These are phyloP conservation scores for Netelia inedita DNA, from an alignment of 2,888 invertebrate species.

Conservation along the genomic window DNA sequence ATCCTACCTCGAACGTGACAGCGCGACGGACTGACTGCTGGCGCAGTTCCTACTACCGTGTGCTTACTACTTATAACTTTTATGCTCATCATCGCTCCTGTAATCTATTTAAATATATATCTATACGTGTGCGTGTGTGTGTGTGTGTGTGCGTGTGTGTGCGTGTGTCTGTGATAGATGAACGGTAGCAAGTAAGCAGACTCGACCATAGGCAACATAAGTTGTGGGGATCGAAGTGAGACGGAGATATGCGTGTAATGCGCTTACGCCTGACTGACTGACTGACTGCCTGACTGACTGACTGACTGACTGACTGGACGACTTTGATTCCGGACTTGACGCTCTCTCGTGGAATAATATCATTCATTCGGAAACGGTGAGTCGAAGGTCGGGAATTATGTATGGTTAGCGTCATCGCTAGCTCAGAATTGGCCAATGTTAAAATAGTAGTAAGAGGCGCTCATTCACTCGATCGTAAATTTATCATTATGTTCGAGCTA, in stretches of 20 bases:
- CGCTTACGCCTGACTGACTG: constrained; percentile 64
- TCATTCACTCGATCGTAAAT: too few relatives aligned
- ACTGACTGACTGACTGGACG: too few relatives aligned
- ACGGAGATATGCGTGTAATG: constrained; percentile 32
- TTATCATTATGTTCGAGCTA: too few relatives aligned
- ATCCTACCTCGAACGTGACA: constrained; percentile 40
- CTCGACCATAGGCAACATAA: constrained; percentile 28
- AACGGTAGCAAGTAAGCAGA: background rate
- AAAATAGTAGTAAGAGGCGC: background rate
- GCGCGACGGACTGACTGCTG: constrained; percentile 20
- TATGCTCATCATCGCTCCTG: background rate
- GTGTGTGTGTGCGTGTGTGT: too few relatives aligned
- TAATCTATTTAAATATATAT: background rate
- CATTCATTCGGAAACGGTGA: constrained; percentile 77
- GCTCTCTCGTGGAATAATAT: constrained; percentile 66
- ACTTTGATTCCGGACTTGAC: constrained; percentile 76
- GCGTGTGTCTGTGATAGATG: background rate
- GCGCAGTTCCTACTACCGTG: constrained; percentile 1
- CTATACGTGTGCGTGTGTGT: too few relatives aligned
- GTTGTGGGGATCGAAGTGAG: background rate
- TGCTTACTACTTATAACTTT: constrained; percentile 7
- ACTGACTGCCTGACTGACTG: constrained; percentile 47
- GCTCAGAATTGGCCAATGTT: background rate
- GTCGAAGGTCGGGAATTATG: constrained; percentile 68
- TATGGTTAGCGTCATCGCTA: constrained; percentile 1